Conservation (phyloP, 92 coral and sea anemone species). For the Heliopora coerulea region DNA sequence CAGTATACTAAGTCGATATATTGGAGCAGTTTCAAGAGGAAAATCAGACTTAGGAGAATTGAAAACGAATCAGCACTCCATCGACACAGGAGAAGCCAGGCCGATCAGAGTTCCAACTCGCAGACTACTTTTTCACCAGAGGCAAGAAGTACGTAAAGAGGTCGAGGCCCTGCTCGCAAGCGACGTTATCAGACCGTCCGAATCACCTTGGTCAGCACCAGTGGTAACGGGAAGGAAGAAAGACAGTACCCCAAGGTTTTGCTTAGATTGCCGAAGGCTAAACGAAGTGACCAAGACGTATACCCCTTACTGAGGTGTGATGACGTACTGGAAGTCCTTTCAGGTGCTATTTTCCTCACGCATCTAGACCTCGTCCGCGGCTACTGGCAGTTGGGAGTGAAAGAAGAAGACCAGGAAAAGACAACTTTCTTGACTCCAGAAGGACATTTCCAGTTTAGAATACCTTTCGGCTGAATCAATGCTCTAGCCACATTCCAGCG, state of each 20-base stretch:
- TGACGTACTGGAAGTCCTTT: conserved; percentile 47
- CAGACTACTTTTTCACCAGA: not conserved
- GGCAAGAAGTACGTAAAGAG: not conserved
- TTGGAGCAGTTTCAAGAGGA: not conserved
- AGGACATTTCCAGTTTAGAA: conserved; percentile 49
- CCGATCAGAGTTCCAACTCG: conserved; percentile 3
- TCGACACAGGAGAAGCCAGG: not conserved
- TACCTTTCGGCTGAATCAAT: conserved; percentile 44
- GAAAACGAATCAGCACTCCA: not conserved
- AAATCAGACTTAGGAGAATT: not conserved
- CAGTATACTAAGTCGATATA: not conserved
- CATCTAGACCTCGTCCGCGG: conserved; percentile 44
- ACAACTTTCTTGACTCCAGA: conserved; percentile 49
- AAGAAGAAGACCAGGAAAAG: conserved; percentile 40
- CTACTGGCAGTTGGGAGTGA: conserved; percentile 36
- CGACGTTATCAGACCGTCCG: not conserved
- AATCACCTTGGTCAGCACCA: not conserved
- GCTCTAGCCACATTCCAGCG: conserved; percentile 46
- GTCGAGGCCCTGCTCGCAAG: conserved; percentile 2
- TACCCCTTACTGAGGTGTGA: conserved; percentile 52
- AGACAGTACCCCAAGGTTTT: conserved; percentile 6
- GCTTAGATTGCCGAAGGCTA: conserved; percentile 46
- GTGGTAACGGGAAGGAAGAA: not conserved
- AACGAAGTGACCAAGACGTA: conserved; percentile 41
- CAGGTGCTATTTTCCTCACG: conserved; percentile 43